Conservation (phyloP, 2,888 invertebrate species). For the Agrotis clavis region DNA sequence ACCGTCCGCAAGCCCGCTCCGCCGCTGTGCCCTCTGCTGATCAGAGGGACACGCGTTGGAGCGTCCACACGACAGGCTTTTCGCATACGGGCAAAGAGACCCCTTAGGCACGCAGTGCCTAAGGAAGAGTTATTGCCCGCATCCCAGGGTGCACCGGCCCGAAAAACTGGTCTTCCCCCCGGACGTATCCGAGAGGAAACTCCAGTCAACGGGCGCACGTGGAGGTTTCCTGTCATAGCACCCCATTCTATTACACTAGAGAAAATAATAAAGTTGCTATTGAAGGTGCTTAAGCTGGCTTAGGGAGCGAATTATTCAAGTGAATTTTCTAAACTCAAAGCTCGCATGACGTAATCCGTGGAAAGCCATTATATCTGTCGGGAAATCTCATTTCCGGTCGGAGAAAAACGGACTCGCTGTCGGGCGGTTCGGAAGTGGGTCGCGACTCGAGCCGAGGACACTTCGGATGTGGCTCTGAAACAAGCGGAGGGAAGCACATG, state of each 20-base stretch:
- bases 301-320: constrained; percentile 73
- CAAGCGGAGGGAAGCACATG: constrained; percentile 29
- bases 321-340: constrained; percentile 76
- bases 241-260: constrained; percentile 24
- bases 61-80: too few species aligned
- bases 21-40: too few species aligned
- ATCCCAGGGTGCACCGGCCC: too few species aligned
- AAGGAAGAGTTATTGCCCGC: too few species aligned
- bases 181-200: too few species aligned
- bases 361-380: constrained; percentile 87
- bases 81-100: too few species aligned
- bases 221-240: too few species aligned
- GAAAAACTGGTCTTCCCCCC: too few species aligned
- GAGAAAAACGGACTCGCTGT: constrained; percentile 83
- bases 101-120: too few species aligned
- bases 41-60: too few species aligned
- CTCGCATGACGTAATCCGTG: constrained; percentile 84
- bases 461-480: constrained; percentile 55
- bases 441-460: constrained; percentile 72
- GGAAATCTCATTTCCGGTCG: constrained; percentile 89
- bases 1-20: too few species aligned
- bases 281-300: constrained; percentile 51
- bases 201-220: too few species aligned
- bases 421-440: constrained; percentile 79
- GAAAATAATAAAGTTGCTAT: constrained; percentile 48